Conservation (phyloP, 2,113 vertebrate species). For the Podarcis raffonei region DNA sequence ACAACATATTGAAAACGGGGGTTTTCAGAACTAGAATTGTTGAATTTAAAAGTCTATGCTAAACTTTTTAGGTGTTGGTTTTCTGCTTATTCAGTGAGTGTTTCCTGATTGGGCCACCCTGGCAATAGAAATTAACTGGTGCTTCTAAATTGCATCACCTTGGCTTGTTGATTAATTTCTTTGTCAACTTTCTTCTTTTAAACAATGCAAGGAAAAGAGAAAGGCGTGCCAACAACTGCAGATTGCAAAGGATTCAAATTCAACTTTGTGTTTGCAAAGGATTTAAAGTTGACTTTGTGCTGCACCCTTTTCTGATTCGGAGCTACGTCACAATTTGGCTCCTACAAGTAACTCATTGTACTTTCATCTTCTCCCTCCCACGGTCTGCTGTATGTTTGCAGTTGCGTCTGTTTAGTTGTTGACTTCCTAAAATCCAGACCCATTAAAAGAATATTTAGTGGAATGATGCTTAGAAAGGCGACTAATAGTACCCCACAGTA, state of each 20-base stretch:
- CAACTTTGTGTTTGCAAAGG: background rate
- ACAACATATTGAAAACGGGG: background rate
- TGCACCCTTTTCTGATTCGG: slow-evolving; percentile 36
- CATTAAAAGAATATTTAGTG: slow-evolving; percentile 12
- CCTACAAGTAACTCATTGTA: slow-evolving; percentile 47
- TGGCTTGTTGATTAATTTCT: background rate
- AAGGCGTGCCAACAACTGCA: background rate
- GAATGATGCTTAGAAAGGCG: slow-evolving; percentile 12
- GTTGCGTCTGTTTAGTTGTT: slow-evolving; percentile 36
- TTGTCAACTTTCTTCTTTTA: background rate
- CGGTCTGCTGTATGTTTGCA: slow-evolving; percentile 31
- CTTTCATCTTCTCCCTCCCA: slow-evolving; percentile 57
- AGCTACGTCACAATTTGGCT: slow-evolving; percentile 42
- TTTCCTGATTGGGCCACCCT: background rate
- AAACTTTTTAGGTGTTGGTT: background rate
- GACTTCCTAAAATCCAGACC: slow-evolving; percentile 26
- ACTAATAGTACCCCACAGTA: slow-evolving; percentile 24
- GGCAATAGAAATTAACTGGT: background rate
- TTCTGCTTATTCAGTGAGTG: background rate
- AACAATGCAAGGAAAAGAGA: background rate
- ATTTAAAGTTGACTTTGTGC: background rate
- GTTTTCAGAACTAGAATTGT: background rate
- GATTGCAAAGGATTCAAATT: background rate
- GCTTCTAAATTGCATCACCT: background rate
- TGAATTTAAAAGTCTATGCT: background rate